These are phyloP conservation scores for Gymnodraco acuticeps DNA, from an alignment of 2,797 vertebrate species.

Conservation along the genomic window DNA sequence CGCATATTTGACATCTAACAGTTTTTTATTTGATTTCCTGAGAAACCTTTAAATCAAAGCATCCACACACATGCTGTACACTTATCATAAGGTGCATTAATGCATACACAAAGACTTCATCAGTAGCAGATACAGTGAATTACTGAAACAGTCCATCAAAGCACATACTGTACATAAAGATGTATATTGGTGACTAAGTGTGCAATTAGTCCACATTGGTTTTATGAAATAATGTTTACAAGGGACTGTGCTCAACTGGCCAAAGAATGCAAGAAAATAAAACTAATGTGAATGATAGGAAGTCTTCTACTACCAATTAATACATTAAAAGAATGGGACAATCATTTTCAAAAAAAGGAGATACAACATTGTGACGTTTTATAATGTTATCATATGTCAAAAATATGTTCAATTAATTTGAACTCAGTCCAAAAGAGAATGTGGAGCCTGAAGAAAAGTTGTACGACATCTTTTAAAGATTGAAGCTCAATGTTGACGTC, in stretches of 20 bases:
- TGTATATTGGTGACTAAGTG: not conserved
- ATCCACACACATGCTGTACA: not conserved
- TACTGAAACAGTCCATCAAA: not conserved
- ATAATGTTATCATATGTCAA: not conserved
- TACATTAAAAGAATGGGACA: not conserved
- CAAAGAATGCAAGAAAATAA: not conserved
- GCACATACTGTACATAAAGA: not conserved
- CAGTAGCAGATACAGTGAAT: constrained; percentile 17
- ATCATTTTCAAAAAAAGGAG: not conserved
- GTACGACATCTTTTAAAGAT: not conserved
- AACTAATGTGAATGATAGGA: constrained; percentile 1
- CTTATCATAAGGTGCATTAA: constrained; percentile 18
- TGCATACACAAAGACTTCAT: constrained; percentile 10
- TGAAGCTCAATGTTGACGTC: not conserved
- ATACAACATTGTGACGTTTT: not conserved
- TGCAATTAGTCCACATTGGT: constrained; percentile 5
- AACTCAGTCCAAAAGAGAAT: not conserved
- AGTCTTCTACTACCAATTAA: not conserved
- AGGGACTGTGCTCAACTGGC: not conserved
- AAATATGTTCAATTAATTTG: not conserved
- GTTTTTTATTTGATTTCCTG: constrained; percentile 1
- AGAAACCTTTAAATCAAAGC: constrained; percentile 32
- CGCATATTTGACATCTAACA: constrained; percentile 41
- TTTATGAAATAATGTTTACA: constrained; percentile 21
- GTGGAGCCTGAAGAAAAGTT: not conserved